A percentile compares a stretch with the other conserved stretches of the same genome.
Evolutionary conservation across 2,888 invertebrate species (phyloP).

Genomic region (Tetranychus piercei): DNA sequence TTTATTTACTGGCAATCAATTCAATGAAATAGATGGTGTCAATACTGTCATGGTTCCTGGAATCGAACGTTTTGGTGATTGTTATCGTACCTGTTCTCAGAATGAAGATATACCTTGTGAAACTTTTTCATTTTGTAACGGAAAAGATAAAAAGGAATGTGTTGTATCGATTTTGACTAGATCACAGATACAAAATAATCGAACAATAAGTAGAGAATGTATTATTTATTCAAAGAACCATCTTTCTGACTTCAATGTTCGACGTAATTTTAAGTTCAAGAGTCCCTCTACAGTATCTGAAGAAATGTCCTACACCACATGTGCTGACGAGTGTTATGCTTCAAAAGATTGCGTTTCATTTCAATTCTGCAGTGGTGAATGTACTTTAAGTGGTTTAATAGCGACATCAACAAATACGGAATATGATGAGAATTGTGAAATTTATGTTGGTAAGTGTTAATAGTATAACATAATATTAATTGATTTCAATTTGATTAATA

Average conservation of each 20-base stretch:
- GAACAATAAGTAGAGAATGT: not conserved
- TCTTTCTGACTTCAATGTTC: not conserved
- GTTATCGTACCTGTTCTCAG: not conserved
- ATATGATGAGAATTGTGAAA: not conserved
- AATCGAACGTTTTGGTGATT: not conserved
- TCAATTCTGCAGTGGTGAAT: too few relatives aligned
- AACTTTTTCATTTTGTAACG: not conserved
- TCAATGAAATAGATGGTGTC: not conserved
- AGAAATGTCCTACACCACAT: too few relatives aligned
- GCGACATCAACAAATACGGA: not conserved
- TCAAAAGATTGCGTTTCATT: not conserved
- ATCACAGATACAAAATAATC: not conserved
- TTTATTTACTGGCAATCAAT: not conserved
- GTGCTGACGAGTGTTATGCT: not conserved
- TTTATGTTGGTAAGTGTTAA: not conserved
- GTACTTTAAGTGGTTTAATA: not conserved
- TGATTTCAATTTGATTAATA: too few relatives aligned
- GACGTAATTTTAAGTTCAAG: not conserved
- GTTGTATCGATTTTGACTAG: not conserved
- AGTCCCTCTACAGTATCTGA: not conserved
- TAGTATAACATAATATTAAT: too few relatives aligned
- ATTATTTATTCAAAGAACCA: not conserved
- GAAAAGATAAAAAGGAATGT: not conserved
- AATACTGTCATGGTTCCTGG: not conserved
- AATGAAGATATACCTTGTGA: not conserved